These are phyloP conservation scores for Polymixis flavicincta DNA, from an alignment of 2,888 invertebrate species.

Conservation along the genomic window DNA sequence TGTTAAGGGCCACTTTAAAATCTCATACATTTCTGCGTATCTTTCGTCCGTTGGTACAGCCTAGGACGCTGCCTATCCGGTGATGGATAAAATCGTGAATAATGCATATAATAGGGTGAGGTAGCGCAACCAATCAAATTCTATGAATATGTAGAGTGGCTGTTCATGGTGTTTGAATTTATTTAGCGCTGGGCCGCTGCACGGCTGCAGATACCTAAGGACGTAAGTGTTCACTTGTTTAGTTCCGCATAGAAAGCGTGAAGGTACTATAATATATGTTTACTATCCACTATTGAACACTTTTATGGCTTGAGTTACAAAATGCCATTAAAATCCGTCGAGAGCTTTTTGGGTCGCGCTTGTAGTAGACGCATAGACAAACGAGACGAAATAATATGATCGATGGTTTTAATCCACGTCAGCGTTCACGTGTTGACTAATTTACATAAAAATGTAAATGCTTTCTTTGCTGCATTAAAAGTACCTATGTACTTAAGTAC, in stretches of 20 bases:
- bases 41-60: constrained; percentile 14
- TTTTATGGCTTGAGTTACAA: constrained; percentile 39
- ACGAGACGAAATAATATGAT: constrained; percentile 34
- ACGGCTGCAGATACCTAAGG: constrained; percentile 17
- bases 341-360: constrained; percentile 42
- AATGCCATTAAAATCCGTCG: constrained; percentile 49
- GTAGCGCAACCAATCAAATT: constrained; percentile 59
- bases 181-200: constrained; percentile 35
- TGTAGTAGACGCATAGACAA: constrained; percentile 5
- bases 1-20: constrained; percentile 35
- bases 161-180: constrained; percentile 57
- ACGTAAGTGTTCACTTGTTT: constrained; percentile 29
- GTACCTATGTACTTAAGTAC: neutral
- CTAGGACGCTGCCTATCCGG: constrained; percentile 48
- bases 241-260: constrained; percentile 57
- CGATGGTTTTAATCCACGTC: constrained; percentile 26
- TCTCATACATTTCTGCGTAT: constrained; percentile 32
- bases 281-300: constrained; percentile 28
- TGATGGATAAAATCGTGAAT: constrained; percentile 60
- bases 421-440: constrained; percentile 7
- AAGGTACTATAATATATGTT: constrained; percentile 34
- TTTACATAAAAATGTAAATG: constrained; percentile 28
- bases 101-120: constrained; percentile 60
- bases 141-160: constrained; percentile 59
- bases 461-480: neutral